A percentile compares a stretch with the other conserved stretches of the same genome.
phyloP scores from a whole-genome alignment of 1,140 invertebrate genomes.

The Diabrotica undecimpunctata region DNA sequence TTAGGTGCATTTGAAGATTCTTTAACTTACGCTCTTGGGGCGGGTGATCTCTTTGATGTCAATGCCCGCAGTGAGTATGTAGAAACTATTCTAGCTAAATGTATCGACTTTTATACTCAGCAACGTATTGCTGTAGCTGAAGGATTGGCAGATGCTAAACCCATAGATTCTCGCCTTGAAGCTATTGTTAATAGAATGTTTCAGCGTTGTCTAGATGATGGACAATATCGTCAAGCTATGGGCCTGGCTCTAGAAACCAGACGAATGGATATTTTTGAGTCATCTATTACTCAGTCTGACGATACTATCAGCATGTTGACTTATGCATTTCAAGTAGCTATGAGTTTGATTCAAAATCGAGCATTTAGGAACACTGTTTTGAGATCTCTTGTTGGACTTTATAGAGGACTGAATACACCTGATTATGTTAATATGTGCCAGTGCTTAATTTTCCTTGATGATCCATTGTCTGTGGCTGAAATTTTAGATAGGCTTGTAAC shows the following conservation, averaged over 20 bases:
- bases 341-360: conserved; percentile 92
- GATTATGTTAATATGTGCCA: conserved; percentile 97
- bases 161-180: conserved; percentile 85
- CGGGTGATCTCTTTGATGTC: conserved; percentile 91
- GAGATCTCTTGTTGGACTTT: conserved; percentile 83
- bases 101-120: conserved; percentile 92
- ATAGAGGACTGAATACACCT: conserved; percentile 78
- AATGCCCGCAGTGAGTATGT: conserved; percentile 92
- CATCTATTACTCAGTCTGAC: conserved; percentile 86
- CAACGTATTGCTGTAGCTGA: conserved; percentile 70
- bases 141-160: conserved; percentile 59
- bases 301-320: conserved; percentile 86
- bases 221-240: conserved; percentile 88
- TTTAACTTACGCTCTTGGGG: conserved; percentile 87
- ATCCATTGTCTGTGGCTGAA: conserved; percentile 85
- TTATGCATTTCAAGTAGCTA: conserved; percentile 88
- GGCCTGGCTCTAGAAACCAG: conserved; percentile 93
- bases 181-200: conserved; percentile 97
- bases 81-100: conserved; percentile 89
- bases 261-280: conserved; percentile 93
- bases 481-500: conserved; percentile 85
- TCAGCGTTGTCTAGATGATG: conserved; percentile 88
- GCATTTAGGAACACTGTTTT: conserved; percentile 88
- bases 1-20: conserved; percentile 95
- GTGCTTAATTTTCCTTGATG: conserved; percentile 94